A percentile compares a stretch with the other conserved stretches of the same genome.
Evolutionary conservation across 2,797 vertebrate genomes (phyloP).

Genomic region (Cynopterus sphinx): DNA sequence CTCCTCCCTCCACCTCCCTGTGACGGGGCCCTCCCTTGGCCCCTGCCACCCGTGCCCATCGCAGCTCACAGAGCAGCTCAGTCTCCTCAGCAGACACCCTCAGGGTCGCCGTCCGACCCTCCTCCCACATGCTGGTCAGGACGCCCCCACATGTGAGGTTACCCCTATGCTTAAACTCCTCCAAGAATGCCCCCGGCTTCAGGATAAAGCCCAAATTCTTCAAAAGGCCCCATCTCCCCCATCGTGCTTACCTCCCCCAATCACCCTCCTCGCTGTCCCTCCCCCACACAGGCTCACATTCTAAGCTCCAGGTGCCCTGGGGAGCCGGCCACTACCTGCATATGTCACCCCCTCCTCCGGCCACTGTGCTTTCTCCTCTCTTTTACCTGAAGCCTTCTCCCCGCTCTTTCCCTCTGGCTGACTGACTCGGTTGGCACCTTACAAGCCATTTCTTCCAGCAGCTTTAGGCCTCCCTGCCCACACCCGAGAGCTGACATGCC

Average conservation of each 20-base stretch:
- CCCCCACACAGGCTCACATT: neutral
- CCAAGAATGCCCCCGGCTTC: neutral
- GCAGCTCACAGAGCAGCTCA: neutral
- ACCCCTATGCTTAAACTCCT: neutral
- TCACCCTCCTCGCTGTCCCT: neutral
- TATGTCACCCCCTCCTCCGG: neutral
- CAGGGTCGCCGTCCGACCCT: neutral
- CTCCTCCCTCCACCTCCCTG: neutral
- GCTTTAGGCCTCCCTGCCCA: neutral
- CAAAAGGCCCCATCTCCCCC: neutral
- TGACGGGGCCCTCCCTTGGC: rapidly evolving
- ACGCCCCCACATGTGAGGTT: neutral
- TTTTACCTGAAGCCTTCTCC: neutral
- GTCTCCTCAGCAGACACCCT: neutral
- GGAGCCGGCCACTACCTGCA: neutral
- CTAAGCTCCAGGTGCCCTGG: neutral
- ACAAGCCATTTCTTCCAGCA: neutral
- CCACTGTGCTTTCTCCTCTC: neutral
- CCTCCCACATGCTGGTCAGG: neutral
- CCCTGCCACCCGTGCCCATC: too few species aligned
- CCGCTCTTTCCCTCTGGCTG: neutral
- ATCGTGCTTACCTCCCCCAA: neutral
- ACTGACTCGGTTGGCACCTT: neutral
- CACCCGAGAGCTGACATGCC: neutral
- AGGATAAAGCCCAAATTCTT: neutral